phyloP scores from a whole-genome alignment of 2,797 vertebrate species.

The Sebastes itinus region DNA sequence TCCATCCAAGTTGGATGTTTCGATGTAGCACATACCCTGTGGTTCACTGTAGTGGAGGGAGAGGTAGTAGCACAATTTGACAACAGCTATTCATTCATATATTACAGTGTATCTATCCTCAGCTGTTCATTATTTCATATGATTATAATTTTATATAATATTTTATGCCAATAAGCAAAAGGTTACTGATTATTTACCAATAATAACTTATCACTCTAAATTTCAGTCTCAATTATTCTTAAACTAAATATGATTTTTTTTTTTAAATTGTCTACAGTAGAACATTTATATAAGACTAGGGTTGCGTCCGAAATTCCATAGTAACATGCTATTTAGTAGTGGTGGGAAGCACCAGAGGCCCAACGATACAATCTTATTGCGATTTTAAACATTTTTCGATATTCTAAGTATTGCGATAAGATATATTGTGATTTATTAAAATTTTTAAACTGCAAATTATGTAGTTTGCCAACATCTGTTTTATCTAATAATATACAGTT shows the following conservation, averaged over 20 bases:
- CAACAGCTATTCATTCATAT: neutral
- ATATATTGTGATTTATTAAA: no score
- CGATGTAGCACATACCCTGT: constrained; percentile 99
- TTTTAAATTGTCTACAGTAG: neutral
- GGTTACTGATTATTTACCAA: neutral
- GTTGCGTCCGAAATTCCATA: no score
- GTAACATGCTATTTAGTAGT: no score
- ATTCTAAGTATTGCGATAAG: no score
- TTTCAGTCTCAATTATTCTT: neutral
- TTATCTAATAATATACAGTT: no score
- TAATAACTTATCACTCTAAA: neutral
- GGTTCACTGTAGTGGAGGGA: constrained; percentile 88
- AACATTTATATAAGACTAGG: neutral
- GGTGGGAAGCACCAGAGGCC: no score
- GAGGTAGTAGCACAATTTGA: constrained; percentile 1
- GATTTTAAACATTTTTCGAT: no score
- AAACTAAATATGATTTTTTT: neutral
- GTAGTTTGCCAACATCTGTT: no score
- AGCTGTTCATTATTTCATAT: neutral
- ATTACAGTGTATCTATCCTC: neutral
- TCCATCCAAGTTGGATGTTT: constrained; percentile 98
- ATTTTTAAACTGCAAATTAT: no score
- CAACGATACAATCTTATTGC: no score
- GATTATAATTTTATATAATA: neutral
- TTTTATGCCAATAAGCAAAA: neutral